Percentiles rank a stretch among this genome's conserved stretches.
Evolutionary conservation across 2,888 invertebrate species (phyloP).

Genomic region (Ctenicera cuprea): DNA sequence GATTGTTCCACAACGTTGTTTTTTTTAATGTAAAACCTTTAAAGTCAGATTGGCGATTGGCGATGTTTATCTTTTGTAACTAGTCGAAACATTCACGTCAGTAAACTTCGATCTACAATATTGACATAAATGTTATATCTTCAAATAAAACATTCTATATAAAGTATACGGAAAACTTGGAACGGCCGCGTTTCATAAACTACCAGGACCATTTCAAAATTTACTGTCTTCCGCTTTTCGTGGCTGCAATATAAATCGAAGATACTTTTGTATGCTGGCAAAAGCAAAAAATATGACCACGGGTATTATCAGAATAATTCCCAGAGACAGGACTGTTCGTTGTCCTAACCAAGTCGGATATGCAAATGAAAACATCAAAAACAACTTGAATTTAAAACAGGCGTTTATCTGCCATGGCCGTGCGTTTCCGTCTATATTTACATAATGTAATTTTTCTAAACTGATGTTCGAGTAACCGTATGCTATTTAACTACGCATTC

Average conservation of each 20-base stretch:
- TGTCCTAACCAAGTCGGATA: constrained; percentile 10
- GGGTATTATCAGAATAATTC: not conserved
- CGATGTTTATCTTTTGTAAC: not conserved
- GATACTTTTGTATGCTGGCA: not conserved
- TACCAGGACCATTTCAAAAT: constrained; percentile 6
- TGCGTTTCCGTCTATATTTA: constrained; percentile 23
- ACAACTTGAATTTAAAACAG: constrained; percentile 34
- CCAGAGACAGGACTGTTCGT: not conserved
- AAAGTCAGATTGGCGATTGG: too few species aligned
- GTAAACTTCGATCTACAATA: constrained; percentile 7
- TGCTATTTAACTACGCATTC: not conserved
- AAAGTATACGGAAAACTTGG: constrained; percentile 1
- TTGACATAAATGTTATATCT: constrained; percentile 8
- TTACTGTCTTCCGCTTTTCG: constrained; percentile 11
- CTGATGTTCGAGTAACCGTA: not conserved
- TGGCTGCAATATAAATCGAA: constrained; percentile 9
- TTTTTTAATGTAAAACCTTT: too few species aligned
- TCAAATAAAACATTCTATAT: constrained; percentile 8
- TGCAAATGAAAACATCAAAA: constrained; percentile 30
- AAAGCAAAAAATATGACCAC: not conserved
- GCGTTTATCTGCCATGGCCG: constrained; percentile 29
- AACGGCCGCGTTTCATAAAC: not conserved
- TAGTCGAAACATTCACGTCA: not conserved
- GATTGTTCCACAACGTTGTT: too few species aligned
- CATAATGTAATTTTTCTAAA: constrained; percentile 28